Evolutionary conservation across 2,113 vertebrate species (phyloP).

Genomic region (Poeciliopsis occidentalis): DNA sequence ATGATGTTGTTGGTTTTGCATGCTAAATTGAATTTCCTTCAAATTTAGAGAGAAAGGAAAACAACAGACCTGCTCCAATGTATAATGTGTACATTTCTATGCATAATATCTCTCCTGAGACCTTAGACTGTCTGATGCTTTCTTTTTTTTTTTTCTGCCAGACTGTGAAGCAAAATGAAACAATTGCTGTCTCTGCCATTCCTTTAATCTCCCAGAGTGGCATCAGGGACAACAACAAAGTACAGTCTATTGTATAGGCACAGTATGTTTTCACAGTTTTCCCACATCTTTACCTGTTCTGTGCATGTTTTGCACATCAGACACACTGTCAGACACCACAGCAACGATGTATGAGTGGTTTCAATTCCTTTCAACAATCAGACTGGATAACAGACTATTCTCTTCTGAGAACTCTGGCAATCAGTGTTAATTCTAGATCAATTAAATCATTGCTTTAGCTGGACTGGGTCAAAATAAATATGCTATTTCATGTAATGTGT

Average conservation of each 20-base stretch:
- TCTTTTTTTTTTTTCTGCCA: constrained; percentile 17
- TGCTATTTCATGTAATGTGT: constrained; percentile 42
- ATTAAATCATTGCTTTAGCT: constrained; percentile 25
- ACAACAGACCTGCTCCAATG: no score
- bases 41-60: neutral
- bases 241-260: constrained; percentile 12
- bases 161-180: constrained; percentile 18
- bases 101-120: neutral
- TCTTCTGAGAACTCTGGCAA: constrained; percentile 36
- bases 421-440: constrained; percentile 44
- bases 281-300: constrained; percentile 10
- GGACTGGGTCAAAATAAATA: constrained; percentile 33
- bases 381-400: neutral
- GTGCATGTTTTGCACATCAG: constrained; percentile 6
- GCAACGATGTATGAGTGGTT: constrained; percentile 32
- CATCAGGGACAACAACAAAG: constrained; percentile 15
- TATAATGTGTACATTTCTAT: constrained; percentile 18
- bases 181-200: constrained; percentile 10
- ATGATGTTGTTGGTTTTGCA: constrained; percentile 16
- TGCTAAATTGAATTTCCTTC: neutral
- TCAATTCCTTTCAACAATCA: constrained; percentile 38
- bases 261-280: constrained; percentile 16
- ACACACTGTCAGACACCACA: constrained; percentile 31
- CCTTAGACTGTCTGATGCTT: constrained; percentile 32
- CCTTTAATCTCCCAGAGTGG: constrained; percentile 44